Conservation (phyloP, 2,888 invertebrate genomes). For the Harpalus rufipes region DNA sequence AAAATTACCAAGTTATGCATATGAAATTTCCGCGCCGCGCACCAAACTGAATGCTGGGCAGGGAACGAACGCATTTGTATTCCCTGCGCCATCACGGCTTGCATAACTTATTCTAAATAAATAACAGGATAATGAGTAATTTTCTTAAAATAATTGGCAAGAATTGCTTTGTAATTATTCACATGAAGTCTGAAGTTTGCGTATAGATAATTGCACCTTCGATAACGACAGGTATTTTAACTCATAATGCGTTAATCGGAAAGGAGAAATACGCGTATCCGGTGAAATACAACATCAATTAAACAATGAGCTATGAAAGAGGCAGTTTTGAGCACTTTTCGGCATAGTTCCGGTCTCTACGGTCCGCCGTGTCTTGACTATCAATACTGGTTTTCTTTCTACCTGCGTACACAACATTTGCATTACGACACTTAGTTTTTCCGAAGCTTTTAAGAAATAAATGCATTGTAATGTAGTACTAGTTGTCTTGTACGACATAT, state of each 20-base stretch:
- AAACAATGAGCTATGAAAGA: constrained; percentile 61
- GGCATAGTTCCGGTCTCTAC: constrained; percentile 58
- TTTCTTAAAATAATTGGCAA: constrained; percentile 65
- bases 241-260: constrained; percentile 67
- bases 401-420: constrained; percentile 65
- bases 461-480: constrained; percentile 60
- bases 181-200: constrained; percentile 51
- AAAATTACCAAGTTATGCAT: constrained; percentile 44
- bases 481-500: constrained; percentile 66
- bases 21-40: constrained; percentile 15
- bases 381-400: constrained; percentile 50
- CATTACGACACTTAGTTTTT: constrained; percentile 67
- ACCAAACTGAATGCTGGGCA: too few species aligned
- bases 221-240: constrained; percentile 66
- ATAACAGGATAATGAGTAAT: constrained; percentile 64
- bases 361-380: not conserved
- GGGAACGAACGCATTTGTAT: constrained; percentile 42
- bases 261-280: constrained; percentile 67
- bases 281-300: constrained; percentile 63
- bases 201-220: constrained; percentile 59
- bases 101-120: constrained; percentile 64
- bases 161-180: constrained; percentile 62
- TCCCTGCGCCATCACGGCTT: constrained; percentile 49
- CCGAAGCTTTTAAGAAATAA: constrained; percentile 65
- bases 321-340: constrained; percentile 57